Conservation (phyloP, 2,888 invertebrate species). For the Drosophila pegasa region DNA sequence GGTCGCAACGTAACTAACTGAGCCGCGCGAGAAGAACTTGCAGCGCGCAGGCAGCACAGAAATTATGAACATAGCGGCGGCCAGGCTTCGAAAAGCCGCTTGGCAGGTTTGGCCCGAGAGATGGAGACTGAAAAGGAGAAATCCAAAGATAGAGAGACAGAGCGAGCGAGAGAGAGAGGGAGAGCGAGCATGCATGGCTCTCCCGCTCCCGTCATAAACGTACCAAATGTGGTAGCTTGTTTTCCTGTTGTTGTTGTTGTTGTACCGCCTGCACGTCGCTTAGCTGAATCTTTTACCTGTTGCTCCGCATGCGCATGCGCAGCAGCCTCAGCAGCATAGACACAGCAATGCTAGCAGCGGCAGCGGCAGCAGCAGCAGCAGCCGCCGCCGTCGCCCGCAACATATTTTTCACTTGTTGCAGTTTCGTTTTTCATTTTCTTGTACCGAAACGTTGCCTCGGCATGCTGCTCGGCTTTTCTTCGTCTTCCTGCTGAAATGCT, state of each 20-base stretch:
- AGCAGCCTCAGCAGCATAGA: conserved; percentile 41
- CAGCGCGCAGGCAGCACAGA: conserved; percentile 35
- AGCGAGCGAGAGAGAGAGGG: conserved; percentile 11
- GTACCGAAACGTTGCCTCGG: conserved; percentile 50
- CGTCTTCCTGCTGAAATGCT: conserved; percentile 21
- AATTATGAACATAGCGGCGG: conserved; percentile 68
- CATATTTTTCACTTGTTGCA: conserved; percentile 83
- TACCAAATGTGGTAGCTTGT: conserved; percentile 78
- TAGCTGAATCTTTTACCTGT: conserved; percentile 62
- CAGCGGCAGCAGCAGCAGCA: conserved; percentile 31
- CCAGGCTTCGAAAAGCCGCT: conserved; percentile 75
- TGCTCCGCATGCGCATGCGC: conserved; percentile 40
- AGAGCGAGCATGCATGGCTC: conserved; percentile 23
- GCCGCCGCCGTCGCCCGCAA: conserved; percentile 58
- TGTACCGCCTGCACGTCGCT: conserved; percentile 34
- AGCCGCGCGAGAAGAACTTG: conserved; percentile 44
- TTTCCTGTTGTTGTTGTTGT: conserved; percentile 40
- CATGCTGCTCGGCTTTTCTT: conserved; percentile 28
- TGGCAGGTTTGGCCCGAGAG: conserved; percentile 68
- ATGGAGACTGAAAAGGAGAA: conserved; percentile 19
- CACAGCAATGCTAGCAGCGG: conserved; percentile 28
- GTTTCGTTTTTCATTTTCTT: conserved; percentile 82
- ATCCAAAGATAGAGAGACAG: not conserved
- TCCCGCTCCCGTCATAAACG: conserved; percentile 57
- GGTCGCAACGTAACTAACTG: conserved; percentile 85